Base-by-base conservation (phyloP, 2,888 invertebrate genomes). In the Galerucella pusilla region DNA sequence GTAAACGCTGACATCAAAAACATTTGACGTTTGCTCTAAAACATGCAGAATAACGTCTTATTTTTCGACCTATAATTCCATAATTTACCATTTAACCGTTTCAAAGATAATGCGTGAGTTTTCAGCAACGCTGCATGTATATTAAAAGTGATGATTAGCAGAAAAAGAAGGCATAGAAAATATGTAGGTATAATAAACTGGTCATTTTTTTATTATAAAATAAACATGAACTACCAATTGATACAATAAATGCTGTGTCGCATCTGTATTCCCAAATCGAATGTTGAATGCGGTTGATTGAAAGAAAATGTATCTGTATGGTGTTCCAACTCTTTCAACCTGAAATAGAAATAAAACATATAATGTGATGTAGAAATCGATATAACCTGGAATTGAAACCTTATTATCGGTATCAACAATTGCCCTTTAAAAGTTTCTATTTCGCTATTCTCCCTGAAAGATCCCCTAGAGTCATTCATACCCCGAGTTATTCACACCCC, bases 401-500 rank as follows among this genome's bases (percentile, higher is more conserved):
- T 54, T 57, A 57, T n/a, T 57, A 57, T 57, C 9, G 57, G 16
- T 46, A 65, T 65, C 20, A 16, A 35, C 64, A 65, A 65, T 45
- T 45, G 64, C 46, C 64, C 45, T 65, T 65, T 65, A 46, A n/a
- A 45, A 65, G 64, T 65, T 46, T 42, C 64, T 7, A 65, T 72
- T 65, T 71, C 65, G 20, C 65, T 45, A 35, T 42, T 68, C 75
- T 61, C 80, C 75, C 74, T 82, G 79, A 52, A 81, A 78, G 68
- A 81, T 77, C 54, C 78, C 77, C 78, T 63, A 75, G 60, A 77
- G 76, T 74, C 75, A 78, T 75, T 71, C 75, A 75, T 75, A 72
- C 76, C 78, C 76, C 74, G 67, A 77, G 76, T 74, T 75, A 78
- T 75, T 71, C 75, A 77, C 78, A 70, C 76, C 78, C 76, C 72